These are phyloP conservation scores for Bombus polaris DNA, from an alignment of 1,140 invertebrate genomes.

Conservation along the genomic window DNA sequence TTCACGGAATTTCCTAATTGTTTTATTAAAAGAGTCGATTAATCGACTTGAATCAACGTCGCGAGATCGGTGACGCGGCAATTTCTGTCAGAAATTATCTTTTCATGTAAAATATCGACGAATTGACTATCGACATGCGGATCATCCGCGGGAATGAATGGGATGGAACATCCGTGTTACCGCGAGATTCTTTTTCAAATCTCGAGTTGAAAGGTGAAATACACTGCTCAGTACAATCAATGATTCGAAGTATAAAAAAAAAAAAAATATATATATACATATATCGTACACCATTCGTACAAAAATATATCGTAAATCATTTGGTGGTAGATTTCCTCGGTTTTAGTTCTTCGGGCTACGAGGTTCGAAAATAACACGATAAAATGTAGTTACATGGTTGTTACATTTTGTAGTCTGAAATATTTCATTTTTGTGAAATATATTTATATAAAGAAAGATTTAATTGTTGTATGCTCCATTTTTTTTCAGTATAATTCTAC, in stretches of 20 bases:
- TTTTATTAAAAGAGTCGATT: conserved; percentile 20
- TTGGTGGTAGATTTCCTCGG: background rate
- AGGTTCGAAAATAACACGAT: background rate
- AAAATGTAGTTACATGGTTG: too few relatives aligned
- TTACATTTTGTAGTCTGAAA: background rate
- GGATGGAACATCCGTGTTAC: background rate
- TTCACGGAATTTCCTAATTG: conserved; percentile 23
- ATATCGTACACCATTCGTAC: too few relatives aligned
- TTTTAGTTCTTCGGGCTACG: background rate
- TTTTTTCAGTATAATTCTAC: background rate
- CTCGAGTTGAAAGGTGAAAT: background rate
- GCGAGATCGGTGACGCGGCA: background rate
- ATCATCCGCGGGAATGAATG: background rate
- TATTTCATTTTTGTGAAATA: background rate
- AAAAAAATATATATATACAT: too few relatives aligned
- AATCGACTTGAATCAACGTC: background rate
- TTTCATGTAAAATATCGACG: conserved; percentile 3
- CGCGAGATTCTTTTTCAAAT: background rate
- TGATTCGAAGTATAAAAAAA: background rate
- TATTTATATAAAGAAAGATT: background rate
- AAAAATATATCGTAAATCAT: background rate
- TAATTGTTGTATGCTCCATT: background rate
- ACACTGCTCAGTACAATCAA: background rate
- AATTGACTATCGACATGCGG: background rate
- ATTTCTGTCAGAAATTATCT: background rate